A percentile compares a stretch with the other conserved stretches of the same genome.
Evolutionary conservation across 2,888 invertebrate genomes (phyloP).

Genomic region (Galerucella pusilla): DNA sequence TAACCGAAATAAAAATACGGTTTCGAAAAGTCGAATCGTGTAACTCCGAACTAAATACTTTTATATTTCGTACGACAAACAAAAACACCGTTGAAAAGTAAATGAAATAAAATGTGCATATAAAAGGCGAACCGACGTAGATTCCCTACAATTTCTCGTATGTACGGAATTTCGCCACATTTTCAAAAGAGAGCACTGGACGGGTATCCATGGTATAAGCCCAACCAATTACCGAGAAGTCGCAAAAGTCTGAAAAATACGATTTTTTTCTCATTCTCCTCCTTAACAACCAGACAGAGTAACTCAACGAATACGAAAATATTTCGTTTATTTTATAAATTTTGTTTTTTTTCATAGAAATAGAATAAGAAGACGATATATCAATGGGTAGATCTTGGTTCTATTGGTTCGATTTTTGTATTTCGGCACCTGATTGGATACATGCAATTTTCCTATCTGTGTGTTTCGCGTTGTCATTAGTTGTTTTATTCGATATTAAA

Average conservation of each 20-base stretch:
- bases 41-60: neutral
- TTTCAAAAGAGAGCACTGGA: constrained; percentile 46
- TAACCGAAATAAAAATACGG: constrained; percentile 13
- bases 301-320: constrained; percentile 19
- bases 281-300: constrained; percentile 17
- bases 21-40: neutral
- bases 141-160: constrained; percentile 44
- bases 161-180: constrained; percentile 43
- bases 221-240: constrained; percentile 43
- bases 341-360: too few species aligned
- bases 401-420: too few species aligned
- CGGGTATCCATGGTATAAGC: constrained; percentile 45
- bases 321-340: constrained; percentile 10
- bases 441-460: too few species aligned
- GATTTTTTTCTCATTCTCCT: constrained; percentile 20
- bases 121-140: constrained; percentile 23
- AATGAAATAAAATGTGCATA: neutral
- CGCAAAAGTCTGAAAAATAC: constrained; percentile 38
- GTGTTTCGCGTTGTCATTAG: too few species aligned
- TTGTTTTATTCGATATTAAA: too few species aligned
- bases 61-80: neutral
- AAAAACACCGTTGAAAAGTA: constrained; percentile 2
- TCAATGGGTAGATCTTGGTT: too few species aligned
- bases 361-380: too few species aligned
- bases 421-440: too few species aligned